phyloP scores from a whole-genome alignment of 2,888 invertebrate species.

The Drosophila aldrichi region DNA sequence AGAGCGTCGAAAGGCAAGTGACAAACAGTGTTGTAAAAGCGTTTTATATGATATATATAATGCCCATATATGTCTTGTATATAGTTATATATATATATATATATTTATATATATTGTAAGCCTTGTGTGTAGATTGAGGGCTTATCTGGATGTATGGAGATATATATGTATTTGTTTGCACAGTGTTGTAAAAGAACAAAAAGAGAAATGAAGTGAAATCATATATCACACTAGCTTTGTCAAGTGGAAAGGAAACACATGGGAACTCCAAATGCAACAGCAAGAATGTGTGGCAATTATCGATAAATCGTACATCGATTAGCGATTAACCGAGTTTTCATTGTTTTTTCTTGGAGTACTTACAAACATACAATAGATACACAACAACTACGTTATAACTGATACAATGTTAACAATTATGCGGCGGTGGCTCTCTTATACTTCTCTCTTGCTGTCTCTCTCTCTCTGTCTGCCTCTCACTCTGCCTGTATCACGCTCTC shows the following conservation, averaged over 20 bases:
- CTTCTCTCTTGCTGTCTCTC: slow-evolving; percentile 8
- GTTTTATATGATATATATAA: slow-evolving; percentile 33
- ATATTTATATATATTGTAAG: slow-evolving; percentile 19
- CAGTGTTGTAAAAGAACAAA: slow-evolving; percentile 13
- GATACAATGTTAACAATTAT: slow-evolving; percentile 78
- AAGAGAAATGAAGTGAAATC: slow-evolving; percentile 34
- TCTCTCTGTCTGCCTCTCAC: not conserved
- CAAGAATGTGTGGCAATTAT: slow-evolving; percentile 40
- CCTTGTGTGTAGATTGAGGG: slow-evolving; percentile 7
- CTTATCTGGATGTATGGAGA: slow-evolving; percentile 8
- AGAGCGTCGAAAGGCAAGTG: slow-evolving; percentile 38
- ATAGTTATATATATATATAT: slow-evolving; percentile 33
- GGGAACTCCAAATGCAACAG: slow-evolving; percentile 53
- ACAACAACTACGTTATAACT: slow-evolving; percentile 79
- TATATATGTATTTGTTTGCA: slow-evolving; percentile 21
- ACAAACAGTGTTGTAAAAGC: slow-evolving; percentile 36
- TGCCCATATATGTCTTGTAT: slow-evolving; percentile 45
- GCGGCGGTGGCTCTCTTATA: slow-evolving; percentile 69
- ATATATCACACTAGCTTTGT: slow-evolving; percentile 57
- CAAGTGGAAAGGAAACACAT: slow-evolving; percentile 31
- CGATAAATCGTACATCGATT: slow-evolving; percentile 37
- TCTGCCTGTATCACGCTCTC: not conserved
- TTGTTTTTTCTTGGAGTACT: slow-evolving; percentile 47
- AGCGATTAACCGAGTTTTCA: slow-evolving; percentile 12
- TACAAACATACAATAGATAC: slow-evolving; percentile 77